A percentile compares a stretch with the other conserved stretches of the same genome.
These are phyloP conservation scores for Tamandua tetradactyla DNA, from an alignment of 2,797 vertebrate species.

Conservation along the genomic window DNA sequence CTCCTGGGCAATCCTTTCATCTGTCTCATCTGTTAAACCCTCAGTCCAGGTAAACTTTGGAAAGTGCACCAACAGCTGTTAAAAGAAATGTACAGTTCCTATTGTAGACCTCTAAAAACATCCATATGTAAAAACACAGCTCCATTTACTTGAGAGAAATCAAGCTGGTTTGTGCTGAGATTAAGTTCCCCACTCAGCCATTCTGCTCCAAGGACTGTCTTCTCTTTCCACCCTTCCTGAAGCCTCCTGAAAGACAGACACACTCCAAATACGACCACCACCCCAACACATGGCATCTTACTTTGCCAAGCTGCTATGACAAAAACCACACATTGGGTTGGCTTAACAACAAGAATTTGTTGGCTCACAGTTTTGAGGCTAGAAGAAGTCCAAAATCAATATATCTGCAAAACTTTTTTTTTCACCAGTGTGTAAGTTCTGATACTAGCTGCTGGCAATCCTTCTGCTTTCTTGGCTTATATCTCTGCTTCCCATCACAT, in stretches of 20 bases:
- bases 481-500: no score
- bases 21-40: not conserved
- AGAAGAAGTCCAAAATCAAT: no score
- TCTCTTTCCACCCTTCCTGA: not conserved
- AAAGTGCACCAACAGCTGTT: not conserved
- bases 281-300: no score
- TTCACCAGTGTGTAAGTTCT: no score
- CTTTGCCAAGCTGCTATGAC: no score
- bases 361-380: no score
- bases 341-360: no score
- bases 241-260: not conserved
- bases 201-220: not conserved
- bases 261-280: not conserved
- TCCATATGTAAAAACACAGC: not conserved
- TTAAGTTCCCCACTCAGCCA: not conserved
- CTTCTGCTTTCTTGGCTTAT: no score
- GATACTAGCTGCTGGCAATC: no score
- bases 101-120: not conserved
- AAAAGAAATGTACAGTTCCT: not conserved
- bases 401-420: no score
- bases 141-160: not conserved
- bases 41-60: not conserved
- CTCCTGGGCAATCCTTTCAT: not conserved
- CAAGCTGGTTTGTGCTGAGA: not conserved
- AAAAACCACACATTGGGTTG: no score